phyloP scores from a whole-genome alignment of 2,797 vertebrate species.

The Pelochelys cantorii region DNA sequence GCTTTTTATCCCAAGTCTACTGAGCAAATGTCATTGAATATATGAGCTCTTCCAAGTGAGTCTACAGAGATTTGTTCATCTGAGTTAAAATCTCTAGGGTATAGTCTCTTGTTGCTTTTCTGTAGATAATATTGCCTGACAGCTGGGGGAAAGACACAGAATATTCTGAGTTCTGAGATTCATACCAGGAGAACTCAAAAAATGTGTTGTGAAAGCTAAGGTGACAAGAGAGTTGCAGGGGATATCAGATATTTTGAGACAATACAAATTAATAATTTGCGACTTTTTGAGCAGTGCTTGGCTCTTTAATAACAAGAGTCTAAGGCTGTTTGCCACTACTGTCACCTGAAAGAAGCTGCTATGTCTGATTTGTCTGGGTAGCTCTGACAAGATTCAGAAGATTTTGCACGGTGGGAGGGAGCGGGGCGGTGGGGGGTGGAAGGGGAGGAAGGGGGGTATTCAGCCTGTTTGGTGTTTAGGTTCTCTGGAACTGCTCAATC shows the following conservation, averaged over 20 bases:
- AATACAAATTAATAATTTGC: neutral
- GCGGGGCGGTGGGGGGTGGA: accelerated
- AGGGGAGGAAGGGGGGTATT: neutral
- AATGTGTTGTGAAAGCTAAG: neutral
- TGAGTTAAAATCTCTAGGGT: neutral
- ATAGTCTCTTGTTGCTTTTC: neutral
- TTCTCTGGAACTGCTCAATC: neutral
- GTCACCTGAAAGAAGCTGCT: neutral
- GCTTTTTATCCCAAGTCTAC: neutral
- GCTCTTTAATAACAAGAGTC: neutral
- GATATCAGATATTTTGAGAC: neutral
- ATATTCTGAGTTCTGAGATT: neutral
- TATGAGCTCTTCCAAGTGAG: neutral
- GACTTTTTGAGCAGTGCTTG: neutral
- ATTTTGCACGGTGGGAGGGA: neutral
- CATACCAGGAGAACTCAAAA: neutral
- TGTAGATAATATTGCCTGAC: neutral
- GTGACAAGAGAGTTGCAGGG: neutral
- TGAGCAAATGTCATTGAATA: neutral
- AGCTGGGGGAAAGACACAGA: neutral
- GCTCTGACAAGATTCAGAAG: neutral
- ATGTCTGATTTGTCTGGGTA: neutral
- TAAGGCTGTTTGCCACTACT: neutral
- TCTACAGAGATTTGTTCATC: neutral
- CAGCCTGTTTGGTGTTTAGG: neutral